Conservation (phyloP, 2,113 vertebrate genomes). For the Aphyosemion australe region DNA sequence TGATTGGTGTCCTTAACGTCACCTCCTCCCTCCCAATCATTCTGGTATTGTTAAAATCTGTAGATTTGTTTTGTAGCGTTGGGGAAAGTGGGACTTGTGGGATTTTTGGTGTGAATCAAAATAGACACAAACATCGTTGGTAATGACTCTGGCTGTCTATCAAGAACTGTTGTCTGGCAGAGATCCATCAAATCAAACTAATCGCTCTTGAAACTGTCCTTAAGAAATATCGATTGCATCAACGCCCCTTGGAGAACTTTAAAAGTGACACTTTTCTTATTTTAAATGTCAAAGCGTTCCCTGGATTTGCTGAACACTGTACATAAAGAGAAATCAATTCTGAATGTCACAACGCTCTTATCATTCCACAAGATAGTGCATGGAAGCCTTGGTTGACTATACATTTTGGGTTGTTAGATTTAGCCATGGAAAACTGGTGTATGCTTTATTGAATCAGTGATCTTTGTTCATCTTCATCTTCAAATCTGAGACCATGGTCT, state of each 20-base stretch:
- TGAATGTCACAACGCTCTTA: constrained; percentile 10
- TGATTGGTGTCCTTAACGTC: constrained; percentile 17
- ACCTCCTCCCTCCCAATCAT: constrained; percentile 12
- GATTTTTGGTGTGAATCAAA: constrained; percentile 22
- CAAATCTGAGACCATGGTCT: too few species aligned
- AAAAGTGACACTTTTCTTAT: constrained; percentile 41
- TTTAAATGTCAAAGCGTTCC: constrained; percentile 45
- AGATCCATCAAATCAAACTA: constrained; percentile 41
- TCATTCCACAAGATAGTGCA: constrained; percentile 5
- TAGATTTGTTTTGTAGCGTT: neutral
- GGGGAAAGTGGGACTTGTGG: neutral
- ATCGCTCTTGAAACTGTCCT: constrained; percentile 45
- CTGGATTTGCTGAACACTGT: constrained; percentile 20
- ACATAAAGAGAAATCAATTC: constrained; percentile 39
- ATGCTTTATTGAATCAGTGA: too few species aligned
- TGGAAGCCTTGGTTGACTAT: neutral
- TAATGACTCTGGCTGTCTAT: constrained; percentile 34
- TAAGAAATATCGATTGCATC: constrained; percentile 34
- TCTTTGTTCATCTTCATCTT: too few species aligned
- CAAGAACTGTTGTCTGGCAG: constrained; percentile 35
- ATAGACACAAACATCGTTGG: constrained; percentile 8
- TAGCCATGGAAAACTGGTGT: too few species aligned
- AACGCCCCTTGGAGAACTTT: constrained; percentile 39
- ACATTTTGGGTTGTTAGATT: constrained; percentile 1
- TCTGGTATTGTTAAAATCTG: neutral